Evolutionary conservation across 1,140 invertebrate species (phyloP), one percentile per base, ranked within the genome.

Genomic region (Megathymus violae): DNA sequence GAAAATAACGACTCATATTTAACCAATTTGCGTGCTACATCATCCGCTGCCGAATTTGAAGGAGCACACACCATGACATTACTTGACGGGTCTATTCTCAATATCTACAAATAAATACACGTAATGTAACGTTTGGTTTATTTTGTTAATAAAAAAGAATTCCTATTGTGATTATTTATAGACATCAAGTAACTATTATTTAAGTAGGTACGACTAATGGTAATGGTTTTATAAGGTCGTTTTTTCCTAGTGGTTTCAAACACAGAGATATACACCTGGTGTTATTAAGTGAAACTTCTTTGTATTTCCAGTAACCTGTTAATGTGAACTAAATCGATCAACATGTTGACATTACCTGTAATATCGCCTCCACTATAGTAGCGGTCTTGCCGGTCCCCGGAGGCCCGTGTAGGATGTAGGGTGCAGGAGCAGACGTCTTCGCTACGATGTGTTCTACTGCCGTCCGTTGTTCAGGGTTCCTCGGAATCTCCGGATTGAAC

Each of bases 371-470:
- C 6, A 97, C 95, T 3, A 97, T 85, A 0, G 97, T 97, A 0
- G 97, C 92, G 0, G 97, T 97, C 89, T 98, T 98, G 40, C 97
- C 97, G 19, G 96, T 97, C n/a, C 97, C 96, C 2, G 97, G 97
- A 19, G 97, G 97, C 6, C 97, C 97, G 86, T 95, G 97, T 64
- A 98, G 94, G 14, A 98, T 92, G 77, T 97, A 97, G 0, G 97
- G 97, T 7, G 95, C 85, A 0, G 93, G 93, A 5, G 95, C 91
- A 0, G 93, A 93, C 3, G 93, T 83, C 0, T 93, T 93, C n/a
- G 91, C 83, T 10, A 97, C 74, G 59, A 97, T 95, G 72, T 95
- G 94, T 52, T 89, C 88, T 0, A 97, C 95, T 0, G 96, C 96
- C 17, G 91, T 85, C 66, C 92, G 93, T 78, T 97, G 96, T 71